Evolutionary conservation across 2,113 vertebrate genomes (phyloP), one percentile per base, ranked within the genome.

Genomic region (Oreocharis arfaki): DNA sequence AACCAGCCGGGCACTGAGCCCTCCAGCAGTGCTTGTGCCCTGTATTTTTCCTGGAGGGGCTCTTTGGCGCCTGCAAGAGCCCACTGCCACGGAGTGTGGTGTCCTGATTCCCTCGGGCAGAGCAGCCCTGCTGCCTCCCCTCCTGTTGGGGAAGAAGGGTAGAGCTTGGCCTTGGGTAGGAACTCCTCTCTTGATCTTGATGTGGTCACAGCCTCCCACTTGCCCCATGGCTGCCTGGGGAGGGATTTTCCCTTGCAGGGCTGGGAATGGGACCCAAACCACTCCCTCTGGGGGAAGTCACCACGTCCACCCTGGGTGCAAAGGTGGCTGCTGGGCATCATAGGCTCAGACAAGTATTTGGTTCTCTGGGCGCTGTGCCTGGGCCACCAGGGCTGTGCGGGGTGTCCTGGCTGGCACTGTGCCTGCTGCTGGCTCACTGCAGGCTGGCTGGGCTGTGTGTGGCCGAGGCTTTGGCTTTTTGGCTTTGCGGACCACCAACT

Each of bases 301-400:
- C 32, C 8, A 1, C 3, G 1, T 65, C 7, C 5, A 8, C 14
- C 4, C 3, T 0, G 0, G 19, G 50, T 30, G 39, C 37, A 11
- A 17, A 32, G 22, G 86, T 55, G 60, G 9, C 55, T 65, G 22
- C 39, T 35, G 57, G n/a, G 52, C 35, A 76, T 16, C n/a, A 20
- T 0, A 0, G 50, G 47, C n/a, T 87, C 50, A 27, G 69, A 59
- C 1, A 3, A 64, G 64, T 9, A 2, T 50, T 75, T 0, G 0
- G 33, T 11, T 80, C 10, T 32, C 15, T 0, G 1, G 14, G 52
- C 69, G 30, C 23, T 0, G 1, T 44, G 50, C 52, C 35, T 41
- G 76, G 39, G 57, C 50, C 59, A 46, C 13, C 0, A 13, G 42
- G 57, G 35, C 82, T 3, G 0, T 3, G 26, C 0, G 3, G 41